phyloP scores from a whole-genome alignment of 2,888 invertebrate species.

The Drosophila infuscata region DNA sequence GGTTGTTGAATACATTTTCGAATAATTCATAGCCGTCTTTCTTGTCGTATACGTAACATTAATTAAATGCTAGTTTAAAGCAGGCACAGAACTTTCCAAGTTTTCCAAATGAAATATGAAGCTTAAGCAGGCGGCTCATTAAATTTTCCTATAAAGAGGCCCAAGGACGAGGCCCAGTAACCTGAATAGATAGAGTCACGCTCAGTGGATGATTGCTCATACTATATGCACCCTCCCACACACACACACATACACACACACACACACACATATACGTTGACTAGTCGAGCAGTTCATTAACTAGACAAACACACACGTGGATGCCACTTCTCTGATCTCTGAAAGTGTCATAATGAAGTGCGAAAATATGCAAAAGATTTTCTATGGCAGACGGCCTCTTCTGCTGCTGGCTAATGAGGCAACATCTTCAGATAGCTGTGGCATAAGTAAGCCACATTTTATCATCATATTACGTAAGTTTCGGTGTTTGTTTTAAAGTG shows the following conservation, averaged over 20 bases:
- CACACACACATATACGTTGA: neutral
- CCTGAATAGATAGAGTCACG: slow-evolving; percentile 50
- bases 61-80: slow-evolving; percentile 70
- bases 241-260: neutral
- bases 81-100: slow-evolving; percentile 22
- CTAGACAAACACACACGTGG: slow-evolving; percentile 59
- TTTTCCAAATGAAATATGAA: slow-evolving; percentile 52
- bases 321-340: slow-evolving; percentile 25
- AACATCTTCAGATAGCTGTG: slow-evolving; percentile 44
- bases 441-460: slow-evolving; percentile 4
- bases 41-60: slow-evolving; percentile 57
- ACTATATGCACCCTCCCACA: neutral
- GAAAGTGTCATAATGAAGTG: slow-evolving; percentile 76
- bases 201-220: slow-evolving; percentile 10
- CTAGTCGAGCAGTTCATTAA: slow-evolving; percentile 62
- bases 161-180: slow-evolving; percentile 73
- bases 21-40: slow-evolving; percentile 1
- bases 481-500: slow-evolving; percentile 27
- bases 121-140: slow-evolving; percentile 48
- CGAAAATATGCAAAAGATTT: slow-evolving; percentile 68
- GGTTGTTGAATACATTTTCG: slow-evolving; percentile 5
- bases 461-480: slow-evolving; percentile 2
- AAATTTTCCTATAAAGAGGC: slow-evolving; percentile 48
- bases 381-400: slow-evolving; percentile 44
- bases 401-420: slow-evolving; percentile 57